These are phyloP conservation scores for Drosophila burlai DNA, from an alignment of 1,140 invertebrate genomes.

Conservation along the genomic window DNA sequence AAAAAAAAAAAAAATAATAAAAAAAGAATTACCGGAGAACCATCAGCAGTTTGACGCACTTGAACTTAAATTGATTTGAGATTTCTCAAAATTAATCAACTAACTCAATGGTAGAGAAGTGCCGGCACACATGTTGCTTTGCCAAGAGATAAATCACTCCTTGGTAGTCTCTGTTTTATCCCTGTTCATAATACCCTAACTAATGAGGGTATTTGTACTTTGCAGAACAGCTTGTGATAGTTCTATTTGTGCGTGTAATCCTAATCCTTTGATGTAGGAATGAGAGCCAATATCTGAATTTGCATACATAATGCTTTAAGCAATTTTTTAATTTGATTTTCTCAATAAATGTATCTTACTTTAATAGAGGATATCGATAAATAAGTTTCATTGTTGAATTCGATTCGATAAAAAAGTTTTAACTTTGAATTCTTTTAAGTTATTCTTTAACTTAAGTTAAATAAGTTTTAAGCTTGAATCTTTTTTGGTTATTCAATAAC, in stretches of 20 bases:
- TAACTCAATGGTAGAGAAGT: background rate
- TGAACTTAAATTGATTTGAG: slow-evolving; percentile 48
- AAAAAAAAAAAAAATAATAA: background rate
- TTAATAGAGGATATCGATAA: background rate
- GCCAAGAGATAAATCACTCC: slow-evolving; percentile 8
- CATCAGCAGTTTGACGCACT: slow-evolving; percentile 29
- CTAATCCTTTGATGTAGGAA: background rate
- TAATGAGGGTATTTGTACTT: background rate
- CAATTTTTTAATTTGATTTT: background rate
- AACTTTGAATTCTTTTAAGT: too few species aligned
- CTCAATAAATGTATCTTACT: too few species aligned
- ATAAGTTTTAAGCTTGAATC: background rate
- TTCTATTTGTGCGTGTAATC: background rate
- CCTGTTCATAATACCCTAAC: slow-evolving; percentile 7
- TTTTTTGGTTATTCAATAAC: background rate
- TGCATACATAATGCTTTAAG: background rate
- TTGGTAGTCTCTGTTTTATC: slow-evolving; percentile 14
- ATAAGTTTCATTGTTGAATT: background rate
- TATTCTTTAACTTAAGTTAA: background rate
- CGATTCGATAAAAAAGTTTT: too few species aligned
- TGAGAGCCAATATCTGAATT: background rate
- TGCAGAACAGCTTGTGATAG: background rate
- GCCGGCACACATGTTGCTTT: slow-evolving; percentile 29
- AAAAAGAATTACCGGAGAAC: background rate
- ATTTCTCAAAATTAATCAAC: slow-evolving; percentile 51